Percentiles rank a stretch among this genome's conserved stretches.
phyloP scores from a whole-genome alignment of 2,888 invertebrate genomes.

The Litoditis marina region DNA sequence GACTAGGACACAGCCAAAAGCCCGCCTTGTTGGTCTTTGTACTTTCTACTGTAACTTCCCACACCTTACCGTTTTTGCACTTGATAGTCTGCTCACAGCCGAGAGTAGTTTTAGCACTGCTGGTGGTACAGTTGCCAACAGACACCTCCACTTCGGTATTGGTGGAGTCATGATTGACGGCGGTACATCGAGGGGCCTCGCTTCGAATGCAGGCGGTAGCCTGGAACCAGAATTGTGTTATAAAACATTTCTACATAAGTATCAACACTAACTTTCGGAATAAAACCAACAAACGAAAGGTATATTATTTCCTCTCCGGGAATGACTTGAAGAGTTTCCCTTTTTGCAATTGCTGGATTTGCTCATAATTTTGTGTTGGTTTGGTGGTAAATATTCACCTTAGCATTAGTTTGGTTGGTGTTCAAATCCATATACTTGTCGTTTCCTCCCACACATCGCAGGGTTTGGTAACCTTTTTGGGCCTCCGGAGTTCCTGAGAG shows the following conservation, averaged over 20 bases:
- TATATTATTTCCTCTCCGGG: too few species aligned
- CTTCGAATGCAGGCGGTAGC: not conserved
- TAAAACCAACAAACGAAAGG: too few species aligned
- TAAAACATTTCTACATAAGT: too few species aligned
- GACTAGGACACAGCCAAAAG: too few species aligned
- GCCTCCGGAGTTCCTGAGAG: not conserved
- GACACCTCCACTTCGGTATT: not conserved
- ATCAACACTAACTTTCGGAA: too few species aligned
- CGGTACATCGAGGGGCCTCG: not conserved
- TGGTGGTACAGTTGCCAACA: not conserved
- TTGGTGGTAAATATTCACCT: not conserved
- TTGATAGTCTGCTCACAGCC: not conserved
- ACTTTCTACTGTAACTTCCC: too few species aligned
- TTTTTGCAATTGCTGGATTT: too few species aligned
- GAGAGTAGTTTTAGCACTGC: not conserved
- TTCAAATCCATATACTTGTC: not conserved
- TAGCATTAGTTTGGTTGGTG: not conserved
- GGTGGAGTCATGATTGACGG: not conserved
- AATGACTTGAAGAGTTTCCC: not conserved
- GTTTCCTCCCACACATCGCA: not conserved
- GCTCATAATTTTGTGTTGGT: too few species aligned
- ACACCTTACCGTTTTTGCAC: not conserved
- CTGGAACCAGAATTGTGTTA: not conserved
- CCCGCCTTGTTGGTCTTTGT: too few species aligned
- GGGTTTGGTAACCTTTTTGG: not conserved